Evolutionary conservation across 2,888 invertebrate genomes (phyloP).

Genomic region (Malthinus flaveolus): DNA sequence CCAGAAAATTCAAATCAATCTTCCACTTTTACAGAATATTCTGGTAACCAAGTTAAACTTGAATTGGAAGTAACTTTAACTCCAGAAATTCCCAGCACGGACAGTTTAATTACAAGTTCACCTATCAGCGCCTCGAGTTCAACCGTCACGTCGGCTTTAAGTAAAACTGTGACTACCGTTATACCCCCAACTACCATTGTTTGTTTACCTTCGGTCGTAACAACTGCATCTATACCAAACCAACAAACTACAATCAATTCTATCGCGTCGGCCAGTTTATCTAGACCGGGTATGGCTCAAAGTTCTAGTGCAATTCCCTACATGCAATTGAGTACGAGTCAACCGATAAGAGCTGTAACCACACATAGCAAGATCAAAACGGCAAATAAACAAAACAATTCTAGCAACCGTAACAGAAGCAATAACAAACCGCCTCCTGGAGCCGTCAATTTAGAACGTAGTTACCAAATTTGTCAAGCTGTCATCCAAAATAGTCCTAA

Average conservation of each 20-base stretch:
- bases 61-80: slow-evolving; percentile 65
- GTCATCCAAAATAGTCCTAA: slow-evolving; percentile 94
- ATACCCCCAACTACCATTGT: slow-evolving; percentile 60
- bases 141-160: slow-evolving; percentile 45
- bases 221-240: slow-evolving; percentile 45
- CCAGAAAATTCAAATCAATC: slow-evolving; percentile 27
- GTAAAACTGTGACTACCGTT: slow-evolving; percentile 53
- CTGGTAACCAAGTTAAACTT: slow-evolving; percentile 57
- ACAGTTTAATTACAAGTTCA: slow-evolving; percentile 59
- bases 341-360: slow-evolving; percentile 56
- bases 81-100: slow-evolving; percentile 61
- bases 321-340: slow-evolving; percentile 57
- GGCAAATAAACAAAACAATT: slow-evolving; percentile 39
- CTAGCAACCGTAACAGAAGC: slow-evolving; percentile 58
- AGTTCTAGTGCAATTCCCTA: slow-evolving; percentile 58
- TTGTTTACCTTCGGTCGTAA: slow-evolving; percentile 55
- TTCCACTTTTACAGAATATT: slow-evolving; percentile 44
- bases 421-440: slow-evolving; percentile 82
- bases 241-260: slow-evolving; percentile 38
- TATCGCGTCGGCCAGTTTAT: slow-evolving; percentile 27
- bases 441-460: slow-evolving; percentile 89
- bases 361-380: slow-evolving; percentile 53
- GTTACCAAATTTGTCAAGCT: slow-evolving; percentile 92
- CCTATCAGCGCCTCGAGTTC: slow-evolving; percentile 49
- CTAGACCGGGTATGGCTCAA: slow-evolving; percentile 49